phyloP scores from a whole-genome alignment of 2,113 vertebrate genomes.

The Ursus arctos region DNA sequence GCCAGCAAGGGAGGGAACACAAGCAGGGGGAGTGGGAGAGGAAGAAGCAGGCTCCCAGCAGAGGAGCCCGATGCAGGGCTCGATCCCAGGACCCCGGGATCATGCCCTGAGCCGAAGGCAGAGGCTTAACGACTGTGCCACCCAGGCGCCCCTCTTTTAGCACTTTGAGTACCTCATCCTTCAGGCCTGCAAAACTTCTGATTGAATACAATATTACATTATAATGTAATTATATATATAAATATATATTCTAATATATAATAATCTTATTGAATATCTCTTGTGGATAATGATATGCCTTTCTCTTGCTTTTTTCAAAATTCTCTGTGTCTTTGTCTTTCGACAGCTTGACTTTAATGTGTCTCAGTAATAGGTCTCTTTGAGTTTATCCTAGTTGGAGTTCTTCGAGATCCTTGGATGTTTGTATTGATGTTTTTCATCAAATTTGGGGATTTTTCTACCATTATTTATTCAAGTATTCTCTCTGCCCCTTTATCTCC shows the following conservation, averaged over 20 bases:
- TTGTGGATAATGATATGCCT: neutral
- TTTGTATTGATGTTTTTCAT: neutral
- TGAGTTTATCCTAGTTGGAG: neutral
- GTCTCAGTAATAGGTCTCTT: neutral
- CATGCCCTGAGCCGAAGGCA: too few species aligned
- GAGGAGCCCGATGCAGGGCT: neutral
- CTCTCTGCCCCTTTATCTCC: neutral
- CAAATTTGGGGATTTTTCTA: neutral
- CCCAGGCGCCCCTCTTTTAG: too few species aligned
- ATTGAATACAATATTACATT: too few species aligned
- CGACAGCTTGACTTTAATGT: neutral
- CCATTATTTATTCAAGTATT: neutral
- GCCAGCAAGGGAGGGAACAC: too few species aligned
- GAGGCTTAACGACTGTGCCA: too few species aligned
- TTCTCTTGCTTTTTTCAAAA: neutral
- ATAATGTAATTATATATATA: too few species aligned
- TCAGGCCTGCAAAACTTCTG: too few species aligned
- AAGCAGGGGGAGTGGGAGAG: neutral
- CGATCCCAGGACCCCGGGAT: too few species aligned
- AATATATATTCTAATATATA: neutral
- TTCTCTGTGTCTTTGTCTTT: neutral
- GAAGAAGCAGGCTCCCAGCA: neutral
- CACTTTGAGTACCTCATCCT: too few species aligned
- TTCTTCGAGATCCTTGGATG: neutral
- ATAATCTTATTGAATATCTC: neutral